Conservation (phyloP, 1,140 invertebrate species). For the Lucilia sericata region DNA sequence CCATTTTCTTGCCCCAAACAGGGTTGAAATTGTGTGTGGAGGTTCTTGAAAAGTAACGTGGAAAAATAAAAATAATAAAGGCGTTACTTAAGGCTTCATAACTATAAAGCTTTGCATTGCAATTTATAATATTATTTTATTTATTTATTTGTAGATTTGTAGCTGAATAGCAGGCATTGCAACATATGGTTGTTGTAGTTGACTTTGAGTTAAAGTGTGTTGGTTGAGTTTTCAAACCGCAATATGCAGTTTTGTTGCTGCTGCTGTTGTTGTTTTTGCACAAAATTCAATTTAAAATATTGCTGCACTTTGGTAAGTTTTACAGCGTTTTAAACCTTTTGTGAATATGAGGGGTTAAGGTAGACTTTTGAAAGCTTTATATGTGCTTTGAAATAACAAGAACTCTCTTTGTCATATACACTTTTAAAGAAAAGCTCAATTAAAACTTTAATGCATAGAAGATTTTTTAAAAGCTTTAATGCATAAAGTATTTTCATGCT, state of each 20-base stretch:
- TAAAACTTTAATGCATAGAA: too few species aligned
- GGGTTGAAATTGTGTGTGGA: not conserved
- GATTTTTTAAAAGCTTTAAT: too few species aligned
- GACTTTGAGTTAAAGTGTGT: not conserved
- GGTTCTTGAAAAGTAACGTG: not conserved
- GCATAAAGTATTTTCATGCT: too few species aligned
- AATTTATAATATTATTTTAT: conserved; percentile 25
- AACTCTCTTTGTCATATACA: too few species aligned
- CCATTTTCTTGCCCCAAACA: not conserved
- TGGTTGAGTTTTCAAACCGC: conserved; percentile 10
- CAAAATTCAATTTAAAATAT: conserved; percentile 41
- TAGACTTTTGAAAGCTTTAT: too few species aligned
- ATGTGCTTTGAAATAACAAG: too few species aligned
- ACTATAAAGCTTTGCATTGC: conserved; percentile 22
- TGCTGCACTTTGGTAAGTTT: conserved; percentile 31
- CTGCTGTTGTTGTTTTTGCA: not conserved
- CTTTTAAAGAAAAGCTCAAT: too few species aligned
- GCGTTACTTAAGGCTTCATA: conserved; percentile 28
- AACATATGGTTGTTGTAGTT: not conserved
- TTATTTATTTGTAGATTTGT: conserved; percentile 1
- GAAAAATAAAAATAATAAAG: conserved; percentile 11
- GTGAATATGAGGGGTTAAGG: too few species aligned
- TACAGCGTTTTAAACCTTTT: not conserved
- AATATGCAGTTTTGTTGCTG: not conserved
- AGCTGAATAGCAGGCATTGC: not conserved